A percentile compares a stretch with the other conserved stretches of the same genome.
Conservation (phyloP, 2,888 invertebrate species). For the Meghimatium bilineatum region DNA sequence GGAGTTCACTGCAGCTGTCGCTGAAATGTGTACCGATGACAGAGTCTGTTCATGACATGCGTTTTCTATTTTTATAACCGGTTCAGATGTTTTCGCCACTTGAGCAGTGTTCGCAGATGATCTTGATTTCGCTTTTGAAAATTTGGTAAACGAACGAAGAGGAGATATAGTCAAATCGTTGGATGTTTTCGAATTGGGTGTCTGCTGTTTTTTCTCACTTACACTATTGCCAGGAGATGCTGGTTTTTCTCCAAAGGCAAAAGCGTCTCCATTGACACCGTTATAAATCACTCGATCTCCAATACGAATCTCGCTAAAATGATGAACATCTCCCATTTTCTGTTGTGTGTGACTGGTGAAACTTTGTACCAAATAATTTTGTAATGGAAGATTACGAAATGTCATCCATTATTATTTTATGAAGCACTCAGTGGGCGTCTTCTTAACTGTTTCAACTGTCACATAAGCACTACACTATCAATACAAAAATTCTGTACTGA, state of each 20-base stretch:
- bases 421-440: no score
- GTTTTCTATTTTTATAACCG: not conserved
- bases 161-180: not conserved
- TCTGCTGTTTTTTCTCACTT: not conserved
- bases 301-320: conserved; percentile 26
- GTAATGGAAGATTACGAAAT: not conserved
- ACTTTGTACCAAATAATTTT: not conserved
- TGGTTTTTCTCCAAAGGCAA: conserved; percentile 28
- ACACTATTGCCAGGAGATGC: not conserved
- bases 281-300: conserved; percentile 26
- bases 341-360: not conserved
- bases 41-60: not conserved
- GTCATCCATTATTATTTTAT: no score
- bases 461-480: no score
- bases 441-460: no score
- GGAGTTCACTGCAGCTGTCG: not conserved
- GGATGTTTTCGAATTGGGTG: not conserved
- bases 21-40: not conserved
- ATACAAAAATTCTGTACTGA: no score
- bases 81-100: not conserved
- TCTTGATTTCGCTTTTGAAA: not conserved
- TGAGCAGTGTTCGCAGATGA: not conserved
- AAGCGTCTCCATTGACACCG: conserved; percentile 29
- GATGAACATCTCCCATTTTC: conserved; percentile 14
- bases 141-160: not conserved